A percentile compares a stretch with the other conserved stretches of the same genome.
Conservation (phyloP, 2,113 vertebrate species). For the Cricetomys ansorgei region DNA sequence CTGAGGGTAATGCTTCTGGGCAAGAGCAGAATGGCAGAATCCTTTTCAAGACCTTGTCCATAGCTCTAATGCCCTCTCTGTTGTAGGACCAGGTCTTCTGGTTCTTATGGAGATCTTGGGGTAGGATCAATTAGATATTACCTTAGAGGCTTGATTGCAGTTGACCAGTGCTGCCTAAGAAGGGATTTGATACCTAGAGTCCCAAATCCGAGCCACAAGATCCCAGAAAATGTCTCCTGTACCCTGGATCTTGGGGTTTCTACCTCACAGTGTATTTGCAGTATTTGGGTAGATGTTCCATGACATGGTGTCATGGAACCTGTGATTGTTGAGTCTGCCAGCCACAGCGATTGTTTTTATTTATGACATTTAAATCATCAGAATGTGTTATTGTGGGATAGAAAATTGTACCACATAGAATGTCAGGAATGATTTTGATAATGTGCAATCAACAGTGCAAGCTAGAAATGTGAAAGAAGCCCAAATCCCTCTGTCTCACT, state of each 20-base stretch:
- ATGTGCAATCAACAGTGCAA: not conserved
- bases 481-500: too few relatives aligned
- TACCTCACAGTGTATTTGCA: not conserved
- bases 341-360: not conserved
- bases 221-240: not conserved
- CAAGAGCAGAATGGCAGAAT: not conserved
- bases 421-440: not conserved
- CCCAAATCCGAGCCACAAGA: too few relatives aligned
- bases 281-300: not conserved
- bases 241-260: not conserved
- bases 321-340: not conserved
- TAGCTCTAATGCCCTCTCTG: not conserved
- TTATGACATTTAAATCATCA: not conserved
- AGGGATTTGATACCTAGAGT: not conserved
- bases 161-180: not conserved
- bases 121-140: not conserved
- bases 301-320: not conserved
- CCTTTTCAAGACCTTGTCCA: not conserved
- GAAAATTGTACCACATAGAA: not conserved
- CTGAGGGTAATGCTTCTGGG: not conserved
- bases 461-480: not conserved
- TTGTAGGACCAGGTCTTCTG: not conserved
- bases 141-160: not conserved
- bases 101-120: not conserved
- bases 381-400: not conserved